Conservation (phyloP, 2,888 invertebrate species). For the Smittia sp. region DNA sequence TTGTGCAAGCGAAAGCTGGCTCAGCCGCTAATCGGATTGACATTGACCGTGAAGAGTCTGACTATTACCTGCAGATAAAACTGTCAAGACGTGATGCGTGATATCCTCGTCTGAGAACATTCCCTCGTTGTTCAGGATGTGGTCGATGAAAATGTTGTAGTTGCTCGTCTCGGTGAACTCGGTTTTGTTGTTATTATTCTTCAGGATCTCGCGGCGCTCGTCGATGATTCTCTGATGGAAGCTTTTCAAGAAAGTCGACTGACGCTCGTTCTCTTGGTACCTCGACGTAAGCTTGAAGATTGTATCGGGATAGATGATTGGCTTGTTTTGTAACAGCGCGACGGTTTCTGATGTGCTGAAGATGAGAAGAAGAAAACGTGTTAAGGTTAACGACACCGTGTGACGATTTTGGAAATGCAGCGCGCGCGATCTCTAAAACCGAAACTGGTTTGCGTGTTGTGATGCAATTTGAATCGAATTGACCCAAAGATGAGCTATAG, state of each 20-base stretch:
- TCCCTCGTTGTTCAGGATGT: slow-evolving; percentile 27
- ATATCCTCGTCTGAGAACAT: slow-evolving; percentile 39
- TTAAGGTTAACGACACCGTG: background rate
- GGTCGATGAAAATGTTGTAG: slow-evolving; percentile 39
- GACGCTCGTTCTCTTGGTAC: slow-evolving; percentile 19
- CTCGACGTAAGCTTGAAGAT: slow-evolving; percentile 30
- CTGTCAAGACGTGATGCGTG: slow-evolving; percentile 31
- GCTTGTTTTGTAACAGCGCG: slow-evolving; percentile 34
- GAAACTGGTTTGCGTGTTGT: too few species aligned
- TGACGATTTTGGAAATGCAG: background rate
- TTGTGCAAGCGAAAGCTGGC: too few species aligned
- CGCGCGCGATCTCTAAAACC: too few species aligned
- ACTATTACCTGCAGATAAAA: slow-evolving; percentile 32
- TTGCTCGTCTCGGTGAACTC: background rate
- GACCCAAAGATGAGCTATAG: too few species aligned
- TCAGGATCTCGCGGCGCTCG: slow-evolving; percentile 28
- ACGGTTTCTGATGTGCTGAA: slow-evolving; percentile 25
- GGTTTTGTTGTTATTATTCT: slow-evolving; percentile 12
- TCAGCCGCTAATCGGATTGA: background rate
- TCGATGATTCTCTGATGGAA: slow-evolving; percentile 39
- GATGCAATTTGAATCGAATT: too few species aligned
- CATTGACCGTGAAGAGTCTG: background rate
- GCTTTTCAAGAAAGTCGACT: slow-evolving; percentile 5
- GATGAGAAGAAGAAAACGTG: background rate
- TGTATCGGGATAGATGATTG: slow-evolving; percentile 31